Conservation (phyloP, 1,140 invertebrate species). For the Potamilus streckersoni region DNA sequence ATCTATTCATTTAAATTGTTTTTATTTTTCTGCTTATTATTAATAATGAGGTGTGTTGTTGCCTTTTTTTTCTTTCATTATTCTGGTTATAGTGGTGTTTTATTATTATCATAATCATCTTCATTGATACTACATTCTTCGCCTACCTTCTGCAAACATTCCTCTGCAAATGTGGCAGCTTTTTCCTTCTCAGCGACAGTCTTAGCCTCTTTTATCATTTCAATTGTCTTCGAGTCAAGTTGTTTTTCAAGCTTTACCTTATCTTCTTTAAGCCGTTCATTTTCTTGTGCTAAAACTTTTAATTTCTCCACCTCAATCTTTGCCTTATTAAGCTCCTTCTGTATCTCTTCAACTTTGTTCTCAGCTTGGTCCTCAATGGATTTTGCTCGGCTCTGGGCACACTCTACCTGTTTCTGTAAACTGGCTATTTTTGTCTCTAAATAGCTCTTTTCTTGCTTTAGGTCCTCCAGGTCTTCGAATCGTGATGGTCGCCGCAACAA, state of each 20-base stretch:
- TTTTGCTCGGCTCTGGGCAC: constrained; percentile 9
- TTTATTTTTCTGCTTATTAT: too few relatives aligned
- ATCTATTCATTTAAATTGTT: too few relatives aligned
- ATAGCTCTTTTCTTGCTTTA: constrained; percentile 56
- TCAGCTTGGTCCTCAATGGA: constrained; percentile 24
- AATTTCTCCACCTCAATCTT: constrained; percentile 6
- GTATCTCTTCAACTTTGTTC: constrained; percentile 35
- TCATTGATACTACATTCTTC: not conserved
- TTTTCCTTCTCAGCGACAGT: constrained; percentile 27
- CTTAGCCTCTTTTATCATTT: constrained; percentile 62
- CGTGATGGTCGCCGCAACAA: constrained; percentile 17
- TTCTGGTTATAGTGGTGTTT: too few relatives aligned
- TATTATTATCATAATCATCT: too few relatives aligned
- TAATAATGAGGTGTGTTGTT: too few relatives aligned
- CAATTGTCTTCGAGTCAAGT: constrained; percentile 25
- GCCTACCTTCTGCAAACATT: constrained; percentile 37
- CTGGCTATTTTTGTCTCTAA: constrained; percentile 61
- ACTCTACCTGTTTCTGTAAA: constrained; percentile 61
- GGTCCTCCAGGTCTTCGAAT: constrained; percentile 45
- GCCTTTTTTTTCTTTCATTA: too few relatives aligned
- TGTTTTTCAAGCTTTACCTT: constrained; percentile 17
- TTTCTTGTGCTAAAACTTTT: constrained; percentile 17
- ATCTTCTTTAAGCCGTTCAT: constrained; percentile 13
- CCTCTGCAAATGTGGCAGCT: constrained; percentile 33
- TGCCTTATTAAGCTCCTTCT: constrained; percentile 20